These are phyloP conservation scores for Drosophila pegasa DNA, from an alignment of 2,888 invertebrate species.

Conservation along the genomic window DNA sequence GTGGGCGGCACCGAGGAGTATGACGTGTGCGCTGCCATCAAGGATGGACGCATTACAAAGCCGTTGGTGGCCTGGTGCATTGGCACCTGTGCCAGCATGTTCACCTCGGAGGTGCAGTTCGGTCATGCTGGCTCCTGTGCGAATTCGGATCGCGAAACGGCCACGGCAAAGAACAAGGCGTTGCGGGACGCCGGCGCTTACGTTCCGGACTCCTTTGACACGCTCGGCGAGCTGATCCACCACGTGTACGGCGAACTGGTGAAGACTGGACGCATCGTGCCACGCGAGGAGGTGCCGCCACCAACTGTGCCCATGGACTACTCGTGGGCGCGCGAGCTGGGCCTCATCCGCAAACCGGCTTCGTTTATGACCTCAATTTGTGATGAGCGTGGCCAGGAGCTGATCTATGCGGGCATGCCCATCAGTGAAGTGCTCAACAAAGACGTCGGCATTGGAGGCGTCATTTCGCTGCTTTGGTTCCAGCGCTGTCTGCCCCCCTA, in stretches of 20 bases:
- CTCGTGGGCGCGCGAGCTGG: conserved; percentile 98
- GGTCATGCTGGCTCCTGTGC: conserved; percentile 99
- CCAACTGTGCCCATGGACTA: conserved; percentile 99
- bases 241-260: conserved; percentile 92
- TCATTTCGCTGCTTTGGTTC: conserved; percentile 99
- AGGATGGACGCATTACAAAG: conserved; percentile 92
- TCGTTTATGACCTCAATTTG: conserved; percentile 99
- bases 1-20: conserved; percentile 99
- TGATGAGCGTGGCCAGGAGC: conserved; percentile 98
- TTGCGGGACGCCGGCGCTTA: conserved; percentile 93
- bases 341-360: conserved; percentile 98
- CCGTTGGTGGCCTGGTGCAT: conserved; percentile 99
- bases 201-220: conserved; percentile 97
- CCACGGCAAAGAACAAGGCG: conserved; percentile 95
- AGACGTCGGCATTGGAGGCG: conserved; percentile 98
- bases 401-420: conserved; percentile 97
- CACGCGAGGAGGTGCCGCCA: conserved; percentile 96
- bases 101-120: conserved; percentile 96
- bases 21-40: conserved; percentile 95
- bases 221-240: conserved; percentile 91
- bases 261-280: conserved; percentile 92
- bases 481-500: conserved; percentile 97
- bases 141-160: conserved; percentile 96
- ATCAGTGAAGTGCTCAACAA: conserved; percentile 95
- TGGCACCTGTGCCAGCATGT: conserved; percentile 95